Percentiles rank a stretch among this genome's conserved stretches.
These are phyloP conservation scores for Trachymyrmex cornetzi DNA, from an alignment of 1,140 invertebrate genomes.

Conservation along the genomic window DNA sequence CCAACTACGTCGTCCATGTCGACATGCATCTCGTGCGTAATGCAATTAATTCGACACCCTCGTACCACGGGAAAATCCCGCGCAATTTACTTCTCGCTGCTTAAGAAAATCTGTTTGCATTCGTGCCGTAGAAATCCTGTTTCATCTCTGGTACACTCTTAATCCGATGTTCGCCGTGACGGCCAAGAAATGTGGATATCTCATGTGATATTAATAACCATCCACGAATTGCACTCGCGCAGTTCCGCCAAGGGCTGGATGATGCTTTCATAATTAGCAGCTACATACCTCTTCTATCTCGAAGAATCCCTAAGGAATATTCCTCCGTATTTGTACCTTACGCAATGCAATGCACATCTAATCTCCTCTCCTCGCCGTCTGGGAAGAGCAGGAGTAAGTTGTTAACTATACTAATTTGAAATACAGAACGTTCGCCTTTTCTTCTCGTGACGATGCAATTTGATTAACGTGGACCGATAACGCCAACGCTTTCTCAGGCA, in stretches of 20 bases:
- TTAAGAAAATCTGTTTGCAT: conserved; percentile 20
- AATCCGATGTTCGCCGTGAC: neutral
- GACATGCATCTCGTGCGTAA: conserved; percentile 39
- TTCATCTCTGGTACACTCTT: neutral
- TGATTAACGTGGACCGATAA: conserved; percentile 35
- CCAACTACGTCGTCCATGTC: conserved; percentile 30
- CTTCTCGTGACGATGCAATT: conserved; percentile 6
- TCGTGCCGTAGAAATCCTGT: neutral
- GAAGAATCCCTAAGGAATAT: conserved; percentile 2
- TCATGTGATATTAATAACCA: conserved; percentile 32
- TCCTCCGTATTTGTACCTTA: neutral
- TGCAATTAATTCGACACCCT: conserved; percentile 67
- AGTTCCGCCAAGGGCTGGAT: neutral
- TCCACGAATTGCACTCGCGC: neutral
- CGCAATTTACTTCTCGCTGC: neutral
- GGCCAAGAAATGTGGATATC: neutral
- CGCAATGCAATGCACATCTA: neutral
- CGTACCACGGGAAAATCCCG: neutral
- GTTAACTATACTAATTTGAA: conserved; percentile 4
- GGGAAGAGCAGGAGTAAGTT: neutral
- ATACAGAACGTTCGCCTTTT: conserved; percentile 14
- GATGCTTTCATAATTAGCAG: conserved; percentile 37
- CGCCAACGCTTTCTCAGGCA: neutral
- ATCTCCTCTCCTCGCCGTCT: neutral
- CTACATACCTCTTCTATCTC: neutral